Evolutionary conservation across 2,888 invertebrate genomes (phyloP).

Genomic region (Pyrrhia umbra): DNA sequence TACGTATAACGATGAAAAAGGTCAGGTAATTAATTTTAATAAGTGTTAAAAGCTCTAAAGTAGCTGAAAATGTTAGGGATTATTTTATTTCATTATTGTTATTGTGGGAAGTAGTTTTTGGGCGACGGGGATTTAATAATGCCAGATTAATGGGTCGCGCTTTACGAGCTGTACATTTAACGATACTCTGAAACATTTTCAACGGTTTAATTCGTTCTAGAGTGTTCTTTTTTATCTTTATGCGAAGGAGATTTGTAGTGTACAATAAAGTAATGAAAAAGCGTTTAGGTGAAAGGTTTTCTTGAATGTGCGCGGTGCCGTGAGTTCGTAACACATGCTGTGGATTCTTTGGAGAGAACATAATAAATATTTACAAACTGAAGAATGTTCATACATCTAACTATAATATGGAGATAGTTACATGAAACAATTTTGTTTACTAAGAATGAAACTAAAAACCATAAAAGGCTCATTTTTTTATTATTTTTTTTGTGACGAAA

Average conservation of each 20-base stretch:
- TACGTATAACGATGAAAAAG: constrained; percentile 60
- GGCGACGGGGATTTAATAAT: constrained; percentile 13
- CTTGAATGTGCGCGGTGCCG: not conserved
- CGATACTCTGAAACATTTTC: constrained; percentile 13
- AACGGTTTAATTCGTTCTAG: constrained; percentile 22
- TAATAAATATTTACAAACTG: not conserved
- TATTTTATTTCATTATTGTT: constrained; percentile 40
- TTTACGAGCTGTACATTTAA: constrained; percentile 22
- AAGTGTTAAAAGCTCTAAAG: constrained; percentile 44
- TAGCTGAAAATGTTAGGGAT: constrained; percentile 41
- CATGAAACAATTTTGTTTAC: too few species aligned
- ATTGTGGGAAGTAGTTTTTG: constrained; percentile 25
- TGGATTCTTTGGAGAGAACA: not conserved
- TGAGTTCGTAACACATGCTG: constrained; percentile 3
- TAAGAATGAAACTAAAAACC: too few species aligned
- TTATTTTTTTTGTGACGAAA: too few species aligned
- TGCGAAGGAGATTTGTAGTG: constrained; percentile 18
- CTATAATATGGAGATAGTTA: not conserved
- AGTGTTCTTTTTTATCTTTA: constrained; percentile 15
- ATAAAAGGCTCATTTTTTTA: too few species aligned
- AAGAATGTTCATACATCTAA: not conserved
- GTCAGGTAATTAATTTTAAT: constrained; percentile 62
- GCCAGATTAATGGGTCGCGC: constrained; percentile 16
- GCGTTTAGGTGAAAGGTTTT: constrained; percentile 13
- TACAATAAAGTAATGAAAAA: constrained; percentile 5